Conservation (phyloP, 2,113 vertebrate species). For the Desmodus rotundus region DNA sequence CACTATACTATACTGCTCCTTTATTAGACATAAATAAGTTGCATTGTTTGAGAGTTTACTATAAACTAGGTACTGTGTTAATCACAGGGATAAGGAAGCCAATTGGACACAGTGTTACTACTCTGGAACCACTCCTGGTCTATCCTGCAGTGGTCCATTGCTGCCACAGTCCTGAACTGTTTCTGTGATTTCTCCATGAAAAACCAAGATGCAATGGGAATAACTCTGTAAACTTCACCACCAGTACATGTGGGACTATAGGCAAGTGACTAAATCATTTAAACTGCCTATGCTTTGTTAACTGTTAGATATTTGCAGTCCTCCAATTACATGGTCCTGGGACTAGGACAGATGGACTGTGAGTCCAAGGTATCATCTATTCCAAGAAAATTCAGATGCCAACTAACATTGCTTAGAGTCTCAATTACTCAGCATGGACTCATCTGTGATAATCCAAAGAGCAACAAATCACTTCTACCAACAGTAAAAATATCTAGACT, state of each 20-base stretch:
- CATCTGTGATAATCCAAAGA: not conserved
- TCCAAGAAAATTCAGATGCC: not conserved
- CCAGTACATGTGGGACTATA: not conserved
- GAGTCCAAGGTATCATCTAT: not conserved
- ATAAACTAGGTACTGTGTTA: not conserved
- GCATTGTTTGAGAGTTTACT: not conserved
- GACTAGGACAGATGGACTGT: not conserved
- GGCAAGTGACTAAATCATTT: not conserved
- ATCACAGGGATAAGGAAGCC: not conserved
- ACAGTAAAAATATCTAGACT: constrained; percentile 52
- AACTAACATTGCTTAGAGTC: not conserved
- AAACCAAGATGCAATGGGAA: not conserved
- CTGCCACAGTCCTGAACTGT: not conserved
- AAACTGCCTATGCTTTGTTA: not conserved
- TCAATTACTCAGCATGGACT: not conserved
- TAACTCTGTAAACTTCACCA: not conserved
- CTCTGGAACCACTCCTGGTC: not conserved
- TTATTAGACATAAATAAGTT: not conserved
- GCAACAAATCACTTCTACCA: not conserved
- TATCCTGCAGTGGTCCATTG: not conserved
- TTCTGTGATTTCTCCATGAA: not conserved
- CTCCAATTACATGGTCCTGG: not conserved
- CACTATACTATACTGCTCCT: accelerated
- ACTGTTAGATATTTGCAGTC: not conserved
- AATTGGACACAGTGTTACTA: not conserved